Conservation (phyloP, 2,797 vertebrate genomes). For the Alosa sapidissima region DNA sequence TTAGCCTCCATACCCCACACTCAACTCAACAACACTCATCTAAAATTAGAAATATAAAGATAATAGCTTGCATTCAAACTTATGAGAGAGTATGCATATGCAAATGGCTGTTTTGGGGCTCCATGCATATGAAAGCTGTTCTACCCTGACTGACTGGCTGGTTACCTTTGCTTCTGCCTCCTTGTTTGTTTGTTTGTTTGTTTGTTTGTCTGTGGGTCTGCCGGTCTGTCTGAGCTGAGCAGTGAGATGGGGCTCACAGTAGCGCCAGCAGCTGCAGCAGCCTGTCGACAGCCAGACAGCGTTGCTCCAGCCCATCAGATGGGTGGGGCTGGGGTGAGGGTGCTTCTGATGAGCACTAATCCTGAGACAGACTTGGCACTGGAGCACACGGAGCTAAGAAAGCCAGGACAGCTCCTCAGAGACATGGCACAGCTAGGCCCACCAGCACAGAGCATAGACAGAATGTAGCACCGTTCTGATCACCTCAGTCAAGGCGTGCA, state of each 20-base stretch:
- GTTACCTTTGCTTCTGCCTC: background rate
- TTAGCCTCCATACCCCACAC: background rate
- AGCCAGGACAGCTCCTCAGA: background rate
- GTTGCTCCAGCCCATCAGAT: background rate
- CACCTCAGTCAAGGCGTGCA: background rate
- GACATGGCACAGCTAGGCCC: background rate
- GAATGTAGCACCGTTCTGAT: background rate
- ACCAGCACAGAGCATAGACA: background rate
- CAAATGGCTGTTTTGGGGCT: background rate
- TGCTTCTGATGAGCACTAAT: background rate
- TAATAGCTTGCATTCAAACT: no score
- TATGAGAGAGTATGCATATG: no score
- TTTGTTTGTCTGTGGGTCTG: background rate
- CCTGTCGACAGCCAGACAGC: background rate
- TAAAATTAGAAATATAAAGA: no score
- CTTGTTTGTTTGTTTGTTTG: background rate
- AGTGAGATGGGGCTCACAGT: background rate
- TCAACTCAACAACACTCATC: background rate
- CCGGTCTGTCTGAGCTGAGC: background rate
- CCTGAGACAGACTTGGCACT: background rate
- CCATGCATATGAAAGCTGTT: background rate
- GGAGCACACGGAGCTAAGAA: background rate
- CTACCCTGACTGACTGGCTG: background rate
- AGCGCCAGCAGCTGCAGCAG: background rate
- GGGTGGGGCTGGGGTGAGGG: background rate